Percentiles rank a stretch among this genome's conserved stretches.
Conservation (phyloP, 30 jellyfish, hydroid and myxozoan species). For the Clytia hemisphaerica region DNA sequence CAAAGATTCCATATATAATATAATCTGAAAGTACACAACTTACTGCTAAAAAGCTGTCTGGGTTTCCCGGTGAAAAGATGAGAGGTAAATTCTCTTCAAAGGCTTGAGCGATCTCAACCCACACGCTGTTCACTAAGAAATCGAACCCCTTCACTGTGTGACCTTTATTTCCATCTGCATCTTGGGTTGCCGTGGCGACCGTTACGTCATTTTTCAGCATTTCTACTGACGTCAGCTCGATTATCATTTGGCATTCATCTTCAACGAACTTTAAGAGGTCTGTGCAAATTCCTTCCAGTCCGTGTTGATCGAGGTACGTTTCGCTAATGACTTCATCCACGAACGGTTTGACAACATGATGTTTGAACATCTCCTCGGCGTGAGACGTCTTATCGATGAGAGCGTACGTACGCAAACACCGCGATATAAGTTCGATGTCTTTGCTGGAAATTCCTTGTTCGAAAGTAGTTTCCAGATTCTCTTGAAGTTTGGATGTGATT, state of each 20-base stretch:
- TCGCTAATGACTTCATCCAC: slow-evolving; percentile 41
- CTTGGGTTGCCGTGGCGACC: too few relatives aligned
- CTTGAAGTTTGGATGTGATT: slow-evolving; percentile 94
- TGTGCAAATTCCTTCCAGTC: slow-evolving; percentile 42
- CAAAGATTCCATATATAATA: background rate
- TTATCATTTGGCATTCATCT: slow-evolving; percentile 45
- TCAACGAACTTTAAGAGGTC: slow-evolving; percentile 36
- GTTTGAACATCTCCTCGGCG: slow-evolving; percentile 85
- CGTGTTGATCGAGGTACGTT: slow-evolving; percentile 33
- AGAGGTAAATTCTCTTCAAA: slow-evolving; percentile 62
- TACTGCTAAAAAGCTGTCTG: slow-evolving; percentile 70
- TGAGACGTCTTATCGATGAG: slow-evolving; percentile 71
- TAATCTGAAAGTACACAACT: background rate
- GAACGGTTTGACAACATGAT: slow-evolving; percentile 54
- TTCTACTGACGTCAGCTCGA: slow-evolving; percentile 54
- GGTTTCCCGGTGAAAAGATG: slow-evolving; percentile 92
- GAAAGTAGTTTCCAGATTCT: slow-evolving; percentile 66
- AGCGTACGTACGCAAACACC: slow-evolving; percentile 86
- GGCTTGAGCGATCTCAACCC: slow-evolving; percentile 82
- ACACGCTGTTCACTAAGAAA: slow-evolving; percentile 63
- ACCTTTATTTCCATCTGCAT: slow-evolving; percentile 27
- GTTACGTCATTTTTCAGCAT: background rate
- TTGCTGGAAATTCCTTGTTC: slow-evolving; percentile 44
- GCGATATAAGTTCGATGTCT: slow-evolving; percentile 49
- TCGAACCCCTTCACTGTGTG: slow-evolving; percentile 71